Percentiles rank a stretch among this genome's conserved stretches.
phyloP scores from a whole-genome alignment of 2,888 invertebrate genomes.

The Coenonympha arcania region DNA sequence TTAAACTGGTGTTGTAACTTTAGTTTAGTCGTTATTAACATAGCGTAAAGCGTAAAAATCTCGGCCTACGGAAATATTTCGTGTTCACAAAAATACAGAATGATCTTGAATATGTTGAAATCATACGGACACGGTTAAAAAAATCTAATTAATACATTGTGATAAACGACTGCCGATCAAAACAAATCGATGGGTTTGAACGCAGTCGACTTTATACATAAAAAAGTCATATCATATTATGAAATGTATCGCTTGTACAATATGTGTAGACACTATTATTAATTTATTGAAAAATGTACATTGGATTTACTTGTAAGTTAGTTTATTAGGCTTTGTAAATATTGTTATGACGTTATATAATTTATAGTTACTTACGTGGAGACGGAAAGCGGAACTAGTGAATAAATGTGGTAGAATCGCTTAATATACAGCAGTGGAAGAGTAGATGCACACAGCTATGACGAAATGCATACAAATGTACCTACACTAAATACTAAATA shows the following conservation, averaged over 20 bases:
- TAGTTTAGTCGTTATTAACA: slow-evolving; percentile 2
- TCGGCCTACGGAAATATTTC: slow-evolving; percentile 19
- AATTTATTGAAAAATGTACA: slow-evolving; percentile 71
- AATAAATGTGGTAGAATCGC: slow-evolving; percentile 63
- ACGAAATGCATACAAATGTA: slow-evolving; percentile 51
- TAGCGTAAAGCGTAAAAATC: neutral
- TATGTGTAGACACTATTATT: slow-evolving; percentile 69
- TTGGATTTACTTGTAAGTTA: slow-evolving; percentile 72
- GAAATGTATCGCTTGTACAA: slow-evolving; percentile 70
- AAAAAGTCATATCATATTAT: slow-evolving; percentile 65
- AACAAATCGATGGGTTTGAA: slow-evolving; percentile 52
- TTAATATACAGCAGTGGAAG: slow-evolving; percentile 52
- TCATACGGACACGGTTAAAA: slow-evolving; percentile 3
- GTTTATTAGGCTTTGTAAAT: slow-evolving; percentile 72
- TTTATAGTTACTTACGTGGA: slow-evolving; percentile 67
- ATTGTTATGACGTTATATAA: slow-evolving; percentile 75
- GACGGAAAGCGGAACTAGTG: slow-evolving; percentile 53
- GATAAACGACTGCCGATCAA: slow-evolving; percentile 56
- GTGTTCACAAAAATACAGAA: slow-evolving; percentile 9
- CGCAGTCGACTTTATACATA: slow-evolving; percentile 60
- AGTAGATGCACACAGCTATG: slow-evolving; percentile 61
- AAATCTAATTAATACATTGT: slow-evolving; percentile 31
- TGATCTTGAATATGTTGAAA: slow-evolving; percentile 5
- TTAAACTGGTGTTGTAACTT: slow-evolving; percentile 7
- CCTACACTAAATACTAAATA: too few species aligned